Base-by-base conservation (phyloP, 2,888 invertebrate genomes). In the Brassicogethes aeneus region DNA sequence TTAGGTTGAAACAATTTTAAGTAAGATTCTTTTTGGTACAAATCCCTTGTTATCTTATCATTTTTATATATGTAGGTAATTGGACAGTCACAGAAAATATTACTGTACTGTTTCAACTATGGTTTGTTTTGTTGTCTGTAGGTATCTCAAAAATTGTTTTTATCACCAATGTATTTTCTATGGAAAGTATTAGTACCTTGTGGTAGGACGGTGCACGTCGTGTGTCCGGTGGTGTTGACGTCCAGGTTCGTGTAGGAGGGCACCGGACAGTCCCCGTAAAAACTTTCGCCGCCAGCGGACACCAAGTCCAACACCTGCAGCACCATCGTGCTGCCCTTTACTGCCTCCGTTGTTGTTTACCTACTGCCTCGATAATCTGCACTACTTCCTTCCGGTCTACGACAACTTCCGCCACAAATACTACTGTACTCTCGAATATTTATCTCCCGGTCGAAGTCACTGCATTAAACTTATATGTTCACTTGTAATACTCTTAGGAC, bases 221-320 rank as follows among this genome's bases (percentile, higher is more conserved):
- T 63, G 43, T 67, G 66, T 48, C 58, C 62, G 16, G 65, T 65
- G 29, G 64, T 59, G 51, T 64, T 67, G 42, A 69, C 62, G 56
- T 69, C 69, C 60, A 69, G 60, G 56, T 68, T 62, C 33, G 67
- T 68, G 51, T 69, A 69, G 2, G 64, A 58, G 32, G 56, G 52
- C 34, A 59, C 54, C 48, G 76, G 76, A 62, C 76, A 76, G 56
- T 77, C 77, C 68, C 73, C 77, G 65, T 82, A 82, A 70, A 82
- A 82, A 65, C 81, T 79, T 72, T 83, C 84, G 66, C 79, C 77
- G 59, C 79, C 78, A 48, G 70, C 68, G 54, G 55, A 55, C 59
- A 75, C 71, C 54, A 74, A 70, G 65, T 76, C 76, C 61, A 80
- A 71, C 75, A 82, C 81, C 70, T 83, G 82, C 64, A 84, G 76